Conservation (phyloP, 1,140 invertebrate species). For the Macrobrachium rosenbergii region DNA sequence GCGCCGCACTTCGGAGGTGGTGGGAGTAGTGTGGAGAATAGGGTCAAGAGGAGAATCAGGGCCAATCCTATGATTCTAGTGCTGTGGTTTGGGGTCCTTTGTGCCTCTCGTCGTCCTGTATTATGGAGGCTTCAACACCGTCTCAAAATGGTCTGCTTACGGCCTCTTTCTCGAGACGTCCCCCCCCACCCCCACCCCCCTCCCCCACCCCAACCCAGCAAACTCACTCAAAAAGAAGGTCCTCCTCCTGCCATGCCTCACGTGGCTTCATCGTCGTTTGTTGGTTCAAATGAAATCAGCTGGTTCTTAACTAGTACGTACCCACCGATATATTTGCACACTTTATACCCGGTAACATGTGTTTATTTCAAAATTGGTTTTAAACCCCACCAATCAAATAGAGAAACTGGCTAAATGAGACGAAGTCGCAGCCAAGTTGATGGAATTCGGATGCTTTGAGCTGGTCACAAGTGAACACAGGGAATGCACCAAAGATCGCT, state of each 20-base stretch:
- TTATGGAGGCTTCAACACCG: conserved; percentile 39
- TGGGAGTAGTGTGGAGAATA: background rate
- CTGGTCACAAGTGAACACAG: conserved; percentile 15
- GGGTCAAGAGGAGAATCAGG: conserved; percentile 1
- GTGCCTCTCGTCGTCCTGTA: conserved; percentile 17
- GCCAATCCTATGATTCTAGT: background rate
- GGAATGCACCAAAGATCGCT: conserved; percentile 2
- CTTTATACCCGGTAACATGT: too few species aligned
- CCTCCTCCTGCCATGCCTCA: too few species aligned
- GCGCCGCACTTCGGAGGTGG: background rate
- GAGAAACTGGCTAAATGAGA: too few species aligned
- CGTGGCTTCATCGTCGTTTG: too few species aligned
- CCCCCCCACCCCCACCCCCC: background rate
- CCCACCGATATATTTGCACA: too few species aligned
- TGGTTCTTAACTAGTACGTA: too few species aligned
- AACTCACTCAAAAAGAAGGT: background rate
- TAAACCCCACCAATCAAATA: too few species aligned
- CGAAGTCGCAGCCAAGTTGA: too few species aligned
- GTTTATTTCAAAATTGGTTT: too few species aligned
- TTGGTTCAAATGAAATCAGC: too few species aligned
- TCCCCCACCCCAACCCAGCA: background rate
- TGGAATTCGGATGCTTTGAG: background rate
- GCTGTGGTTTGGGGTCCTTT: conserved; percentile 9
- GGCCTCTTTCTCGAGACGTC: background rate
- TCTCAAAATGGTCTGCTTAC: conserved; percentile 17